Evolutionary conservation across 1,140 invertebrate species (phyloP).

Genomic region (Paracyclopina nana): DNA sequence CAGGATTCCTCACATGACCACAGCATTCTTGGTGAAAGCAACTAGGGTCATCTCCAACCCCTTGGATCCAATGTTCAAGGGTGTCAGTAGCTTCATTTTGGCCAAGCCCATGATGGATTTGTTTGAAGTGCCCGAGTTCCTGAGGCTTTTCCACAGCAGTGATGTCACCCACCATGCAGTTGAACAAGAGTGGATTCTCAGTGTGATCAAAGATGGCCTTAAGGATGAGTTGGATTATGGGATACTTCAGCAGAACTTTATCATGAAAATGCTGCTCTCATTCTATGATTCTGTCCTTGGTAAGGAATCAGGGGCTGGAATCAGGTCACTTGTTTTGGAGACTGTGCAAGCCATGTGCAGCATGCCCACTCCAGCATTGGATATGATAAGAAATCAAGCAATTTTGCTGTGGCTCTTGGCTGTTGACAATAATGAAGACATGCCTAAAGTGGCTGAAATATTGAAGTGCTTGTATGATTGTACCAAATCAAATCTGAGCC

Average conservation of each 20-base stretch:
- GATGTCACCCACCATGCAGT: not conserved
- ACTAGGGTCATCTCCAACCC: slow-evolving; percentile 19
- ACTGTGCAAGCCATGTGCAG: not conserved
- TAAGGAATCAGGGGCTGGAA: not conserved
- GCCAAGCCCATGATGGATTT: slow-evolving; percentile 21
- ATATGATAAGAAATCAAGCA: not conserved
- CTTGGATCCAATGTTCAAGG: slow-evolving; percentile 19
- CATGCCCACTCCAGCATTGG: not conserved
- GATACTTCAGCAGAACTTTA: not conserved
- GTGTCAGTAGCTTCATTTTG: slow-evolving; percentile 18
- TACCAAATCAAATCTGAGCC: too few species aligned
- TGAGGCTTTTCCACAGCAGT: slow-evolving; percentile 20
- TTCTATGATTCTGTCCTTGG: not conserved
- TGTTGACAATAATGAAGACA: too few species aligned
- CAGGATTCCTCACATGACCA: not conserved
- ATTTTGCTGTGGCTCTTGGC: not conserved
- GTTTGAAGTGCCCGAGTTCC: slow-evolving; percentile 21
- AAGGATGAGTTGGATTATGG: not conserved
- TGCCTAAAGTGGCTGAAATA: too few species aligned
- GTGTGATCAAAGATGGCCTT: slow-evolving; percentile 5
- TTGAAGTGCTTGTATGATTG: too few species aligned
- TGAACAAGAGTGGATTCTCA: not conserved
- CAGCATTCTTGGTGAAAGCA: slow-evolving; percentile 19
- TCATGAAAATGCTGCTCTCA: not conserved
- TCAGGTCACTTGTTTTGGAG: not conserved